Percentiles rank a stretch among this genome's conserved stretches.
phyloP scores from a whole-genome alignment of 2,113 vertebrate species.

The Platanista minor region DNA sequence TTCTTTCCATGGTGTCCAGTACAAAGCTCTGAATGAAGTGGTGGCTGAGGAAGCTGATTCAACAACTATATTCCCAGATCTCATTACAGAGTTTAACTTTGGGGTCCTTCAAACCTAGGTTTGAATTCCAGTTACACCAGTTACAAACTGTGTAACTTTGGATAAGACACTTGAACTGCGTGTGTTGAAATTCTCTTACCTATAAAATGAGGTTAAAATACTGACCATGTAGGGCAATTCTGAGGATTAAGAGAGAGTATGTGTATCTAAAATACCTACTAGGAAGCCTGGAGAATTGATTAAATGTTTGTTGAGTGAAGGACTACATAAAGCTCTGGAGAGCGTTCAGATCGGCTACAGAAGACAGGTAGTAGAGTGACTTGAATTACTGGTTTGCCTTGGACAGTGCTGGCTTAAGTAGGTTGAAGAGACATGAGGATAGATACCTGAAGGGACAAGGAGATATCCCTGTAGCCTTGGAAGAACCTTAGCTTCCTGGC shows the following conservation, averaged over 20 bases:
- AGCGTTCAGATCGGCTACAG: not conserved
- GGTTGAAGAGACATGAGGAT: not conserved
- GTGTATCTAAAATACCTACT: not conserved
- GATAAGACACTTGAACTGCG: not conserved
- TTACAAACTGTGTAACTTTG: not conserved
- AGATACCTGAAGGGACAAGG: not conserved
- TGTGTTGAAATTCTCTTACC: not conserved
- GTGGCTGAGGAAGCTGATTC: not conserved
- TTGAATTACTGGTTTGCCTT: not conserved
- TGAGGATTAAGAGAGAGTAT: not conserved
- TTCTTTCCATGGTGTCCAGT: not conserved
- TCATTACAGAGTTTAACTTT: not conserved
- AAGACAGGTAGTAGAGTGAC: not conserved
- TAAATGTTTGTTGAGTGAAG: not conserved
- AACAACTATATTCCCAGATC: not conserved
- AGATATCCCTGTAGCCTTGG: not conserved
- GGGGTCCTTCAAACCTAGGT: not conserved
- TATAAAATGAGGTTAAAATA: not conserved
- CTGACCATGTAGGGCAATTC: not conserved
- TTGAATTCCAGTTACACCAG: not conserved
- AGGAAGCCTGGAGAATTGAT: not conserved
- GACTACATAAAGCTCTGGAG: not conserved
- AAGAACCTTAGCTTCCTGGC: not conserved
- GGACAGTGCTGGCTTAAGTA: not conserved
- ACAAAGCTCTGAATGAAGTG: not conserved